phyloP scores from a whole-genome alignment of 2,888 invertebrate species.

The Watsonalla cultraria region DNA sequence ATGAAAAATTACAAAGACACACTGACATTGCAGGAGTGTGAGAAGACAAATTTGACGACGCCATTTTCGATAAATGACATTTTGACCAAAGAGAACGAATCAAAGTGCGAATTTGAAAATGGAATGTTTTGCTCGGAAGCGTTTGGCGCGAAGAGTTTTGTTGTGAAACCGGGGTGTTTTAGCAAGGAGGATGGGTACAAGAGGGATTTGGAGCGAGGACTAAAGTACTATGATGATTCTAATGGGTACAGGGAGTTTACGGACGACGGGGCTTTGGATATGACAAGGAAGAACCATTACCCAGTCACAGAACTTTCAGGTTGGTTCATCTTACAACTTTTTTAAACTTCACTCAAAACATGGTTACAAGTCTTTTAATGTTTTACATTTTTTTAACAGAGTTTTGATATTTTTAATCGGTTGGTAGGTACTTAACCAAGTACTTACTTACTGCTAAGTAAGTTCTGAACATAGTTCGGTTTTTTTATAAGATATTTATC shows the following conservation, averaged over 20 bases:
- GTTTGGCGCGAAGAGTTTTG: constrained; percentile 63
- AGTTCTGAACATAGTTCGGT: no score
- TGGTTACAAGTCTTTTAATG: no score
- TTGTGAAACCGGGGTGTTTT: constrained; percentile 43
- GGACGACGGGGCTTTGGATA: constrained; percentile 69
- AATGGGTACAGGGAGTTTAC: constrained; percentile 56
- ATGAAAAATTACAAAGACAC: constrained; percentile 58
- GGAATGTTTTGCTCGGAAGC: constrained; percentile 51
- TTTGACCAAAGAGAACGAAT: constrained; percentile 77
- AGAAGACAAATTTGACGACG: constrained; percentile 72
- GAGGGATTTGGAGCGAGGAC: constrained; percentile 58
- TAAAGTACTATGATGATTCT: constrained; percentile 67
- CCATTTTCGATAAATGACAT: constrained; percentile 88
- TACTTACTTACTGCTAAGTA: no score
- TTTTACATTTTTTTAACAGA: no score
- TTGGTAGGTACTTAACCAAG: no score
- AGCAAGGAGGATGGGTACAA: constrained; percentile 49
- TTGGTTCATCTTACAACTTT: constrained; percentile 18
- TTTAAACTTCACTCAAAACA: neutral
- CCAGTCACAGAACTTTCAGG: constrained; percentile 71
- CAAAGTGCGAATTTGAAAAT: constrained; percentile 66
- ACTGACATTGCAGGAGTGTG: constrained; percentile 57
- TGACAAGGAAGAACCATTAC: constrained; percentile 70
- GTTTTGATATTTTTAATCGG: no score
- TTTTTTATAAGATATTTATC: no score